A percentile compares a stretch with the other conserved stretches of the same genome.
Evolutionary conservation across 2,113 vertebrate species (phyloP).

Genomic region (Diadophis punctatus): DNA sequence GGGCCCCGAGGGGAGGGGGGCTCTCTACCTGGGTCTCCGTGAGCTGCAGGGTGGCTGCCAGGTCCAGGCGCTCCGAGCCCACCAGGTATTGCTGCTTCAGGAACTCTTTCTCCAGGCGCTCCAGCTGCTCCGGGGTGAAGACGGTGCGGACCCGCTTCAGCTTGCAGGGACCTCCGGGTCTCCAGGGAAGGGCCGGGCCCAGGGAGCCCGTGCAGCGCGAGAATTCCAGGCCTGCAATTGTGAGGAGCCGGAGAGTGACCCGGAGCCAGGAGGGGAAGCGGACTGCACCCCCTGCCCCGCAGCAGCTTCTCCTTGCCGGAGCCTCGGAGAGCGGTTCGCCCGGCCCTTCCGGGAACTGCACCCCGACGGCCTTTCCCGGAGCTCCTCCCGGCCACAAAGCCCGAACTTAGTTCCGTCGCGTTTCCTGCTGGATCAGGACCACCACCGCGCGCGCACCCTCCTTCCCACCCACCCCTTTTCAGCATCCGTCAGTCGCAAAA

Average conservation of each 20-base stretch:
- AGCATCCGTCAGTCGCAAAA: neutral
- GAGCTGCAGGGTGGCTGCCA: constrained; percentile 71
- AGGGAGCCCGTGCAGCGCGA: constrained; percentile 7
- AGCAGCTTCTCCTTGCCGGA: neutral
- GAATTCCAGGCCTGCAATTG: constrained; percentile 56
- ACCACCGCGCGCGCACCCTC: neutral
- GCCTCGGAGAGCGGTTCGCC: too few relatives aligned
- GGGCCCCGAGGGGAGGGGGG: neutral
- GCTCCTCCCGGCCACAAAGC: neutral
- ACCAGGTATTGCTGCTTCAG: constrained; percentile 77
- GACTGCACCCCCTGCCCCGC: too few relatives aligned
- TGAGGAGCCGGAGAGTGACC: neutral
- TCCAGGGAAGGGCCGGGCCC: constrained; percentile 35
- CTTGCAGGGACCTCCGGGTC: constrained; percentile 47
- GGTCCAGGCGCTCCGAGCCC: constrained; percentile 69
- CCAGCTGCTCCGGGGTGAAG: constrained; percentile 76
- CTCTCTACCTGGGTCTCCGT: constrained; percentile 73
- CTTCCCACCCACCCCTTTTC: neutral
- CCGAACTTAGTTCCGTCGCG: neutral
- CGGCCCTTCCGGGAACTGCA: neutral
- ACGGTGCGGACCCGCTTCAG: constrained; percentile 71
- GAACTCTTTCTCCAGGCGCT: constrained; percentile 73
- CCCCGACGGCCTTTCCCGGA: neutral
- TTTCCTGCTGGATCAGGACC: neutral
- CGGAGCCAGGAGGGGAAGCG: neutral